A percentile compares a stretch with the other conserved stretches of the same genome.
These are phyloP conservation scores for Polia nebulosa DNA, from an alignment of 2,888 invertebrate species.

Conservation along the genomic window DNA sequence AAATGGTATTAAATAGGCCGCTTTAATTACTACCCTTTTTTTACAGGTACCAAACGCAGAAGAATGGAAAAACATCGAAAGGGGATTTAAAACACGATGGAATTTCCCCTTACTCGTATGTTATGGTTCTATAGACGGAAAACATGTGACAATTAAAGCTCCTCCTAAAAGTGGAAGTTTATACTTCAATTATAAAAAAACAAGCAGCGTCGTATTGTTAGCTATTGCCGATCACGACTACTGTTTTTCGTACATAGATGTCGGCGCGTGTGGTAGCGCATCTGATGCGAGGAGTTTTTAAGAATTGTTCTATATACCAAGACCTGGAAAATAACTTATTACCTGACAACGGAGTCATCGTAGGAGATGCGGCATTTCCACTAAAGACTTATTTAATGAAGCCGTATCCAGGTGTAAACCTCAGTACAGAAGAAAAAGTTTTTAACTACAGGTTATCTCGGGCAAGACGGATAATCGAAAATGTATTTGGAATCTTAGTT, in stretches of 20 bases:
- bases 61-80: constrained; percentile 63
- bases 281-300: constrained; percentile 31
- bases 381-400: constrained; percentile 28
- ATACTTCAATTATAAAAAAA: constrained; percentile 68
- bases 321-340: constrained; percentile 17
- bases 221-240: constrained; percentile 68
- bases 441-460: constrained; percentile 30
- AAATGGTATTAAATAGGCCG: constrained; percentile 35
- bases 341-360: constrained; percentile 14
- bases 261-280: constrained; percentile 22
- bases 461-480: constrained; percentile 2
- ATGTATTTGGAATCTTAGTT: constrained; percentile 36
- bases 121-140: constrained; percentile 66
- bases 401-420: constrained; percentile 24
- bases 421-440: constrained; percentile 19
- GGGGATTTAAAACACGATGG: constrained; percentile 60
- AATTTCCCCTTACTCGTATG: constrained; percentile 64
- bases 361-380: constrained; percentile 26
- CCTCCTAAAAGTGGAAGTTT: constrained; percentile 62
- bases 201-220: constrained; percentile 63
- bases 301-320: constrained; percentile 7
- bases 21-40: constrained; percentile 34
- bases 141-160: constrained; percentile 65
- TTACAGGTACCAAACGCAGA: constrained; percentile 57
- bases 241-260: constrained; percentile 54